Evolutionary conservation across 2,113 vertebrate species (phyloP).

Genomic region (Todiramphus saurophagus): DNA sequence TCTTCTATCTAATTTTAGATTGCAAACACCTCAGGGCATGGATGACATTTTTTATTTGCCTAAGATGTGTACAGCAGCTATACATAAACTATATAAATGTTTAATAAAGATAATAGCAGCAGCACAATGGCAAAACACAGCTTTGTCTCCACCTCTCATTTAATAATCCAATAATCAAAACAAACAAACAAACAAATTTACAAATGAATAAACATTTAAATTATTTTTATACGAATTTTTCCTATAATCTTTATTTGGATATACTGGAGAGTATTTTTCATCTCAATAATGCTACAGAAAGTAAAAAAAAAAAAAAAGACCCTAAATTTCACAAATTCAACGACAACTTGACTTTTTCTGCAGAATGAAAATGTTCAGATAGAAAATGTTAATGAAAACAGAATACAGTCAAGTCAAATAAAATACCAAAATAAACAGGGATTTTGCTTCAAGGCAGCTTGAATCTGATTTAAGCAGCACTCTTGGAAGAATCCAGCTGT

Average conservation of each 20-base stretch:
- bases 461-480: conserved; percentile 73
- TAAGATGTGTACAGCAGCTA: neutral
- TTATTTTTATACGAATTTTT: neutral
- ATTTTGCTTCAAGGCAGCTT: conserved; percentile 69
- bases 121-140: neutral
- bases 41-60: conserved; percentile 4
- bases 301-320: neutral
- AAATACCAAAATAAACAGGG: conserved; percentile 72
- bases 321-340: conserved; percentile 24
- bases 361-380: conserved; percentile 57
- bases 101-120: neutral
- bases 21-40: conserved; percentile 17
- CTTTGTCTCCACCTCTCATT: neutral
- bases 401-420: conserved; percentile 71
- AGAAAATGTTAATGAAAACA: conserved; percentile 77
- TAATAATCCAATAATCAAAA: neutral
- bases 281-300: neutral
- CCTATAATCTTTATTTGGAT: neutral
- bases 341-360: conserved; percentile 10
- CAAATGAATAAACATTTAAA: neutral
- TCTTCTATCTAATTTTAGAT: conserved; percentile 21
- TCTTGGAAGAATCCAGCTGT: conserved; percentile 74
- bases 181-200: neutral
- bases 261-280: neutral
- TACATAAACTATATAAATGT: neutral